Conservation (phyloP, 2,797 vertebrate species). For the Gorsachius magnificus region DNA sequence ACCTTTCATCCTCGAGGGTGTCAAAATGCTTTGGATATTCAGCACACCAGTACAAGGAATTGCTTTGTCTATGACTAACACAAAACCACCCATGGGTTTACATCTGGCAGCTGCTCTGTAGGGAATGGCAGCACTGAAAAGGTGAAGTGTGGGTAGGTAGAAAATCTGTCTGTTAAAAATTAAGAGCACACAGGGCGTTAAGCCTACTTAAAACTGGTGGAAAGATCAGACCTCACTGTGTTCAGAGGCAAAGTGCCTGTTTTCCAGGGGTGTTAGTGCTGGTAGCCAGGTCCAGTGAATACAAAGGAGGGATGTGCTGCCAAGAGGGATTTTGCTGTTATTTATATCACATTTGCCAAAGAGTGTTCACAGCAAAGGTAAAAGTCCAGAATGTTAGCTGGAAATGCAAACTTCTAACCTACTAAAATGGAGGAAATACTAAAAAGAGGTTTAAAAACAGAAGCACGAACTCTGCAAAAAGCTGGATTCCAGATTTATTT, state of each 20-base stretch:
- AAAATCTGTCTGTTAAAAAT: constrained; percentile 7
- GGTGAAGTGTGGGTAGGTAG: neutral
- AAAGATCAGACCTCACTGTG: neutral
- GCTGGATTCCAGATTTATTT: neutral
- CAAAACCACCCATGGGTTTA: neutral
- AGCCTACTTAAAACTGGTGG: neutral
- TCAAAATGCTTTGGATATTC: constrained; percentile 4
- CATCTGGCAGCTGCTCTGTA: neutral
- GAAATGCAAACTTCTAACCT: neutral
- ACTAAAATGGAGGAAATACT: neutral
- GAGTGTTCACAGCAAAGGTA: neutral
- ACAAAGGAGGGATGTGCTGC: neutral
- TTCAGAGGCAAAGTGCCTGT: neutral
- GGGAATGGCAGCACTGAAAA: neutral
- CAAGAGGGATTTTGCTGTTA: neutral
- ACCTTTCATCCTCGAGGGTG: neutral
- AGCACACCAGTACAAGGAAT: neutral
- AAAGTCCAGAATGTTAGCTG: neutral
- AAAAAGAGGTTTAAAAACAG: neutral
- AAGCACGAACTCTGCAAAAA: neutral
- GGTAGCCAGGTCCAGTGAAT: neutral
- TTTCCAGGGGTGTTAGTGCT: neutral
- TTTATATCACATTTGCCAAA: neutral
- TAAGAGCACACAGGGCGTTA: neutral
- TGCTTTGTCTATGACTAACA: neutral